A percentile compares a stretch with the other conserved stretches of the same genome.
Evolutionary conservation across 2,113 vertebrate genomes (phyloP).

Genomic region (Zeus faber): DNA sequence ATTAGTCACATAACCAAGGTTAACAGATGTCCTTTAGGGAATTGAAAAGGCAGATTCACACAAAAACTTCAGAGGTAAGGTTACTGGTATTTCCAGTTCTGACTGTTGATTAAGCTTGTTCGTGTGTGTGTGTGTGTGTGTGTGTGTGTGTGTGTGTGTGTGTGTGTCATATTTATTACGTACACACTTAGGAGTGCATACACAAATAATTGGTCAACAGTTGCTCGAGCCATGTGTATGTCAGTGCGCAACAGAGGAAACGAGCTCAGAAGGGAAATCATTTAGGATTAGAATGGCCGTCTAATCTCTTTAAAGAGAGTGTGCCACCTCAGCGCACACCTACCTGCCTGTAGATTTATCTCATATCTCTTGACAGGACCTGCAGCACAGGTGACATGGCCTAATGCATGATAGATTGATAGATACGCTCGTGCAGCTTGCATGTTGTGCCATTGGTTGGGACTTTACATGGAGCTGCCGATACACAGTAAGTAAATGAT

Average conservation of each 20-base stretch:
- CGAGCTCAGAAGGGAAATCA: constrained; percentile 80
- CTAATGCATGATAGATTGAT: constrained; percentile 6
- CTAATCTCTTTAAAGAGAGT: constrained; percentile 94
- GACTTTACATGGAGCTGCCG: constrained; percentile 65
- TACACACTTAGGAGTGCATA: too few relatives aligned
- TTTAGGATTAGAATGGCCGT: constrained; percentile 86
- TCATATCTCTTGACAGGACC: constrained; percentile 39
- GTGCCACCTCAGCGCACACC: constrained; percentile 86
- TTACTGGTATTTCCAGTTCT: not conserved
- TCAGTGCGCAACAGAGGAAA: constrained; percentile 77
- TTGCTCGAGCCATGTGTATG: constrained; percentile 83
- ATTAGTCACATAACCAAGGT: not conserved
- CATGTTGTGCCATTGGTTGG: constrained; percentile 49
- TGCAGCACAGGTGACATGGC: constrained; percentile 14
- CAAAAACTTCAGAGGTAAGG: too few relatives aligned
- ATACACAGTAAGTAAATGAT: constrained; percentile 64
- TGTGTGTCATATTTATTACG: too few relatives aligned
- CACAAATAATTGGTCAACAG: constrained; percentile 79
- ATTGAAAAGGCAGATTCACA: not conserved
- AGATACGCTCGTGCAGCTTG: constrained; percentile 23
- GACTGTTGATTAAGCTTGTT: not conserved
- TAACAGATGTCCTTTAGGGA: not conserved
- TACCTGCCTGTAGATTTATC: constrained; percentile 42
- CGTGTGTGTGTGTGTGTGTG: constrained; percentile 52
- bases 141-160: too few relatives aligned